These are phyloP conservation scores for Spisula subtruncata DNA, from an alignment of 2,888 invertebrate genomes.

Conservation along the genomic window DNA sequence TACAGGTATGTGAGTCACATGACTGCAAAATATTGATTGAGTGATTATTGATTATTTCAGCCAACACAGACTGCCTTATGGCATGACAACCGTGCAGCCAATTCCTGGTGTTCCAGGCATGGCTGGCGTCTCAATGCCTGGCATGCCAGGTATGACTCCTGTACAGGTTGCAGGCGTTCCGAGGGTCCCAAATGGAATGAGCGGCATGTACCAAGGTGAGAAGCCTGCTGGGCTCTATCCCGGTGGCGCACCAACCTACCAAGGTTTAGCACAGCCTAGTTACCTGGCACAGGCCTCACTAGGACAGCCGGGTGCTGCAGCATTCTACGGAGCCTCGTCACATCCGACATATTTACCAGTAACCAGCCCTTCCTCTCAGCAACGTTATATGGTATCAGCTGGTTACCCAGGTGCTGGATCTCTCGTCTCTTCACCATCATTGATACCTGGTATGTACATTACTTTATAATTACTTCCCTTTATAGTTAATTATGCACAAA, in stretches of 20 bases:
- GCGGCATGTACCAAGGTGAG: conserved; percentile 62
- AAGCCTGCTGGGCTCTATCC: conserved; percentile 60
- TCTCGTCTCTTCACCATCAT: conserved; percentile 49
- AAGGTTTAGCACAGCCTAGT: conserved; percentile 56
- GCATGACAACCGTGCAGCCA: conserved; percentile 41
- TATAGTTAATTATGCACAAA: too few relatives aligned
- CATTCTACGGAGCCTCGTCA: conserved; percentile 49
- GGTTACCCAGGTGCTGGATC: conserved; percentile 52
- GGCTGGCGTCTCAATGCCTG: conserved; percentile 48
- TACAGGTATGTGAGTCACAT: conserved; percentile 12
- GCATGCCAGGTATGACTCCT: conserved; percentile 66
- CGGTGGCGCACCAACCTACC: conserved; percentile 49
- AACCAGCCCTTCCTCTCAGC: conserved; percentile 59
- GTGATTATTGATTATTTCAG: conserved; percentile 33
- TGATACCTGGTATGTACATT: conserved; percentile 42
- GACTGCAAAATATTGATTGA: neutral
- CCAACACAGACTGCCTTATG: conserved; percentile 39
- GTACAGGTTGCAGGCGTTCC: conserved; percentile 63
- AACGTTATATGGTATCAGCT: conserved; percentile 69
- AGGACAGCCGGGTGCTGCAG: conserved; percentile 44
- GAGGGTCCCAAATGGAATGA: conserved; percentile 59
- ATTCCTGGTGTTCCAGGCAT: conserved; percentile 64
- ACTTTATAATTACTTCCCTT: too few relatives aligned
- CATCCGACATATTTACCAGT: conserved; percentile 64
- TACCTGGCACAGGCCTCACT: conserved; percentile 50